Conservation (phyloP, 2,113 vertebrate genomes). For the Cyphomyrus discorhynchus region DNA sequence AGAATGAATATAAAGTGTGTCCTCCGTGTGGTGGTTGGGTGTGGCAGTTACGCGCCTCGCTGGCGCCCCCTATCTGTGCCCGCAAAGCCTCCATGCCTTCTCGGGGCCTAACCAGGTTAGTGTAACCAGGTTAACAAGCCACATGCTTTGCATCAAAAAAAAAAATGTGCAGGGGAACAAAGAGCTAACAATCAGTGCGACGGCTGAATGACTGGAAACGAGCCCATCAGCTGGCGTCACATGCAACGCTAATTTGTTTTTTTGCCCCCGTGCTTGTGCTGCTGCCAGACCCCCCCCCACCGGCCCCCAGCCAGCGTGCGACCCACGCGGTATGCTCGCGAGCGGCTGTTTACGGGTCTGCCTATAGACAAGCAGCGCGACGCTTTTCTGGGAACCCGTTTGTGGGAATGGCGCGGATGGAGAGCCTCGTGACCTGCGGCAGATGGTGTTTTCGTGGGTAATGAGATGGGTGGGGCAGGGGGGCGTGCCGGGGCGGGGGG, state of each 20-base stretch:
- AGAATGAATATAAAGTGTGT: background rate
- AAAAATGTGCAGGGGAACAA: background rate
- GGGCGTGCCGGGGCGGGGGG: background rate
- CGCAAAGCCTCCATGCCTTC: background rate
- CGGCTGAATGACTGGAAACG: background rate
- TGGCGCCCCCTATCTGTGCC: background rate
- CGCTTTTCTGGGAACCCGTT: background rate
- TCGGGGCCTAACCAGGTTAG: background rate
- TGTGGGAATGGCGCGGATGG: background rate
- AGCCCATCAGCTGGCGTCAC: background rate
- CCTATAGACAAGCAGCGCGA: background rate
- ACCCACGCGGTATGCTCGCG: background rate
- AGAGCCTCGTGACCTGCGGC: background rate
- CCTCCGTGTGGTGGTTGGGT: background rate
- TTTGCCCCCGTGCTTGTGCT: background rate
- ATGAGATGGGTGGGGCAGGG: background rate
- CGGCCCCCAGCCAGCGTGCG: background rate
- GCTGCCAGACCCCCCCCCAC: background rate
- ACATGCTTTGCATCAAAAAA: background rate
- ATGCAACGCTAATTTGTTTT: conserved; percentile 1
- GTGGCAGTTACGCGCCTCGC: background rate
- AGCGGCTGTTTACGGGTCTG: background rate
- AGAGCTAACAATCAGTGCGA: background rate
- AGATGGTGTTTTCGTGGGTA: background rate
- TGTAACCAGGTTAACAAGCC: background rate